Evolutionary conservation across 2,888 invertebrate species (phyloP).

Genomic region (Selenia dentaria): DNA sequence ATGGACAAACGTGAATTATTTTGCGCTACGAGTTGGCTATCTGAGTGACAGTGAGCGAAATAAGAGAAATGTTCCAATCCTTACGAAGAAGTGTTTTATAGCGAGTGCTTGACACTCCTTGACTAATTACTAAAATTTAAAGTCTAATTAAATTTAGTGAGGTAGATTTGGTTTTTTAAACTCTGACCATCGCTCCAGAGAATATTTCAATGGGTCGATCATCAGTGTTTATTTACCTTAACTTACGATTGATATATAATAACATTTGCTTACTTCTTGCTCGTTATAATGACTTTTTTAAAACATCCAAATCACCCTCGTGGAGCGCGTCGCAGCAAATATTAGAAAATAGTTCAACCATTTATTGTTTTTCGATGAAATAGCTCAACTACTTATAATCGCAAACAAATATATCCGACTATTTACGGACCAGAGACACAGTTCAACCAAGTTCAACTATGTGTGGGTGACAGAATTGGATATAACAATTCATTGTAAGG

Average conservation of each 20-base stretch:
- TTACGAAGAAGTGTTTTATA: slow-evolving; percentile 21
- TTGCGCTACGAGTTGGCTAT: too few species aligned
- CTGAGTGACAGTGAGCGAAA: background rate
- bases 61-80: slow-evolving; percentile 7
- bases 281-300: slow-evolving; percentile 14
- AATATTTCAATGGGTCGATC: slow-evolving; percentile 4
- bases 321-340: slow-evolving; percentile 8
- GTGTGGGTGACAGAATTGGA: background rate
- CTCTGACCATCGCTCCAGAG: slow-evolving; percentile 11
- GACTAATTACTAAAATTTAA: slow-evolving; percentile 19
- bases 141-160: slow-evolving; percentile 23
- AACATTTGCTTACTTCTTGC: slow-evolving; percentile 27
- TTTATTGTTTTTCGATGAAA: slow-evolving; percentile 5
- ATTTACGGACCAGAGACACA: background rate
- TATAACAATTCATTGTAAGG: slow-evolving; percentile 15
- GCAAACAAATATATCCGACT: slow-evolving; percentile 1
- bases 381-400: slow-evolving; percentile 10
- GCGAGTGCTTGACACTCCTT: slow-evolving; percentile 20
- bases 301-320: slow-evolving; percentile 13
- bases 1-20: too few species aligned
- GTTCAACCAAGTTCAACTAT: background rate
- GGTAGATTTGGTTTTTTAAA: slow-evolving; percentile 22
- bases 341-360: slow-evolving; percentile 9
- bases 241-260: slow-evolving; percentile 26
- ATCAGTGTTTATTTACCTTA: slow-evolving; percentile 15